Evolutionary conservation across 2,797 vertebrate species (phyloP), one percentile per base, ranked within the genome.

Genomic region (Lycodopsis pacificus): DNA sequence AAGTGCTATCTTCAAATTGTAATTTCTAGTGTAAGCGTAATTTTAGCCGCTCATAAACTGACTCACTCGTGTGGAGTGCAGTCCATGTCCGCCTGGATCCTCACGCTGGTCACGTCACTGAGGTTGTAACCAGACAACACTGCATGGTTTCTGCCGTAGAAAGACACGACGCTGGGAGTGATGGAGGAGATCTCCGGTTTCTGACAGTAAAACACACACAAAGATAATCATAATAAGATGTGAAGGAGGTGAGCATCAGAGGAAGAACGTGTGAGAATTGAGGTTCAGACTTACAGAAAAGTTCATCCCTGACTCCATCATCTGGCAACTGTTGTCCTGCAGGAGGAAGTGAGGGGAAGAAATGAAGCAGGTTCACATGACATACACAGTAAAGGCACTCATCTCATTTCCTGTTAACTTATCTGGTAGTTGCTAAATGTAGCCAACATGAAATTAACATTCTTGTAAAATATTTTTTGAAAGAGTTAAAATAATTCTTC

Each of bases 61-160:
- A 96, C 97, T 98, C 90, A 99, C 97, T 96, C 87, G 3, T 91
- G 93, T 73, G 92, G 82, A 53, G 83, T 87, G 83, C 97, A 99
- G 91, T 91, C 93, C 78, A 89, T 85, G 66, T 93, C 80, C 22
- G 87, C 93, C 85, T 93, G 94, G 85, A 98, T 88, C 85, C 94
- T 94, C 84, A 98, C 92, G 85, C 85, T 80, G 42, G 87, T 94
- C n/a, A 96, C 95, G 8, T 3, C 32, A 4, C 79, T 73, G n/a
- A 99, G 96, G 91, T 98, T 96, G 22, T 62, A 78, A 85, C 97
- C 97, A 0, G 65, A 95, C 82, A 98, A 81, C 61, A 89, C 78
- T 14, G 95, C 93, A 1, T 94, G 87, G 76, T 95, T 97, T 91
- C 94, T 96, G 59, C 97, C 97, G 51, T 96, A 84, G 42, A 95